Evolutionary conservation across 2,797 vertebrate genomes (phyloP).

Genomic region (Thamnophis elegans): DNA sequence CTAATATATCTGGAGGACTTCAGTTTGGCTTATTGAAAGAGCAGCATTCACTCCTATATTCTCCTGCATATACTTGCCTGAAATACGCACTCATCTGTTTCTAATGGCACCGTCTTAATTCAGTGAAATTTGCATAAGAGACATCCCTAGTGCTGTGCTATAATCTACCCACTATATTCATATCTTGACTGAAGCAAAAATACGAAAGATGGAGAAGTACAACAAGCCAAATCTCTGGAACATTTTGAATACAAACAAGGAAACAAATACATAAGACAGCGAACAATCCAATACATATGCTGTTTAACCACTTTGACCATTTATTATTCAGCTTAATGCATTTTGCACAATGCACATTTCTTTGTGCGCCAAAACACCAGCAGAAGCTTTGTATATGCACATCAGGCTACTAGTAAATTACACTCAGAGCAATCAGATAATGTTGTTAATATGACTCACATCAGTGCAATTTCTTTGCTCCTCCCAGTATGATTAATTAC

Average conservation of each 20-base stretch:
- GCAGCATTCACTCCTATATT: not conserved
- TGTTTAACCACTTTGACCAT: not conserved
- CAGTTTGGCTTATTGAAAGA: not conserved
- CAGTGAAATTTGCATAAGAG: not conserved
- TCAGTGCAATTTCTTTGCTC: conserved; percentile 67
- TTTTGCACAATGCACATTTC: conserved; percentile 41
- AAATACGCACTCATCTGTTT: not conserved
- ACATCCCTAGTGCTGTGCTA: not conserved
- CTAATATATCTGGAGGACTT: not conserved
- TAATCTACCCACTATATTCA: not conserved
- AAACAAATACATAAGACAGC: not conserved
- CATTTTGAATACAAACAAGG: conserved; percentile 15
- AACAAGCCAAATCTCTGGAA: not conserved
- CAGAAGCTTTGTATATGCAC: conserved; percentile 55
- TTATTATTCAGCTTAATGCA: conserved; percentile 27
- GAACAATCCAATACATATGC: conserved; percentile 18
- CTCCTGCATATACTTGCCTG: not conserved
- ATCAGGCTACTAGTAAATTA: conserved; percentile 70
- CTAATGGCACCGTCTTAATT: not conserved
- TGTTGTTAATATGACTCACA: conserved; percentile 67
- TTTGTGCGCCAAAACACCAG: conserved; percentile 46
- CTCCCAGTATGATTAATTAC: conserved; percentile 77
- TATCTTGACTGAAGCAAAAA: not conserved
- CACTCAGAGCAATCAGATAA: conserved; percentile 70
- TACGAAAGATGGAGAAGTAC: conserved; percentile 11